Evolutionary conservation across 2,888 invertebrate genomes (phyloP), one percentile per base, ranked within the genome.

Genomic region (Aethes cnicana): DNA sequence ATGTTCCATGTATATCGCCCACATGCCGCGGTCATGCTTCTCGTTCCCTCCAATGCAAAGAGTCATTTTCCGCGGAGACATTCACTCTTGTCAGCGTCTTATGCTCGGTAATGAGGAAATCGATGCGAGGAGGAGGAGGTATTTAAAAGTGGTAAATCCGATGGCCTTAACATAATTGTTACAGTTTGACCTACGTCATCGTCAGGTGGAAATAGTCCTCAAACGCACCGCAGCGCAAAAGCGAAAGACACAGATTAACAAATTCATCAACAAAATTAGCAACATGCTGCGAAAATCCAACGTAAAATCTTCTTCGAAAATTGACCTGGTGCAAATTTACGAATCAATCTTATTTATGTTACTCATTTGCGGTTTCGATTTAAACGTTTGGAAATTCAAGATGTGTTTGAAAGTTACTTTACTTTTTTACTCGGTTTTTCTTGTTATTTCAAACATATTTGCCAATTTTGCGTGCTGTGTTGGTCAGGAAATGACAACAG

Each of bases 301-400:
- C 1, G 2, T 21, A 7, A 57, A 28, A 62, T 30, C 46, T 23
- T 14, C 36, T 37, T 39, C 47, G 56, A 54, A 57, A 63, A 32
- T 47, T 56, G 47, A 52, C 33, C 55, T 77, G 16, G 57, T 67
- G 1, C 37, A 56, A 8, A 56, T 77, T 4, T 83, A 77, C 41
- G 68, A 69, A 35, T 63, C 70, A 0, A 59, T 84, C 9, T 46
- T 86, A 1, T 53, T 76, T 1, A 16, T 71, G 6, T 58, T 87
- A 8, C 53, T 81, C 0, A 55, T 83, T 1, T 80, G 77, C 52
- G 87, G 87, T 0, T 84, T 74, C 47, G 77, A 86, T 61, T 82
- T 78, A 4, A 72, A 73, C 50, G 61, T 74, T 5, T 77, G 72
- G 43, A 70, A 69, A 41, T 56, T 64, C 3, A 72, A 62, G 4